Evolutionary conservation across 2,888 invertebrate genomes (phyloP), one percentile per base, ranked within the genome.

Genomic region (Tridacna crocea): DNA sequence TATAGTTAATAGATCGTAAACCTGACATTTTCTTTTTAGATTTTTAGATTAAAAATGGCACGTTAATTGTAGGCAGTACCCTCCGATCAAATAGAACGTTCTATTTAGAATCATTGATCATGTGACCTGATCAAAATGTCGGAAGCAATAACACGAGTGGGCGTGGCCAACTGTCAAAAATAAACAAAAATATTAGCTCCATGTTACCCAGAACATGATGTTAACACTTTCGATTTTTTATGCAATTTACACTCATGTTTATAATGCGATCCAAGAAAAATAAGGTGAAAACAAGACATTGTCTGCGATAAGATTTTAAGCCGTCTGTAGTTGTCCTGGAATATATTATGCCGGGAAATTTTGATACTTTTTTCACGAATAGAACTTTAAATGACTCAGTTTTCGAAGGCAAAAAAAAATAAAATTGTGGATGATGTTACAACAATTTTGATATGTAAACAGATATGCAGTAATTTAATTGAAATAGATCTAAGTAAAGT

Each of bases 121-220:
- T 90, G 90, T 91, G 90, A 90, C 88, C 81, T 84, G 79, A 85
- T 84, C 87, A 88, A 89, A 90, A 90, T 90, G 89, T 89, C 88
- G 89, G 82, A 61, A 36, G 47, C 22, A 24, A 47, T 61, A 27
- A 61, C 79, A 74, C 73, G 73, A 61, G 77, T 77, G 61, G 77
- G 77, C 77, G 77, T 77, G 77, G 77, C 46, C 61, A 72, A 27
- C 65, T 68, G 63, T 58, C 76, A 60, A 76, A 75, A 60, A 70
- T 70, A 70, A 70, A 70, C 70, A 70, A 70, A 26, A 70, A 13
- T 66, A 66, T 8, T 13, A 36, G 66, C n/a, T 61, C 55, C 55
- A 55, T 3, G 55, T 55, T 17, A 6, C 2, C 17, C n/a, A 55
- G 55, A n/a, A n/a, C 55, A 55, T 19, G n/a, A 19, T 55, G 17